A percentile compares a stretch with the other conserved stretches of the same genome.
Evolutionary conservation across 2,797 vertebrate genomes (phyloP).

Genomic region (Catharus ustulatus): DNA sequence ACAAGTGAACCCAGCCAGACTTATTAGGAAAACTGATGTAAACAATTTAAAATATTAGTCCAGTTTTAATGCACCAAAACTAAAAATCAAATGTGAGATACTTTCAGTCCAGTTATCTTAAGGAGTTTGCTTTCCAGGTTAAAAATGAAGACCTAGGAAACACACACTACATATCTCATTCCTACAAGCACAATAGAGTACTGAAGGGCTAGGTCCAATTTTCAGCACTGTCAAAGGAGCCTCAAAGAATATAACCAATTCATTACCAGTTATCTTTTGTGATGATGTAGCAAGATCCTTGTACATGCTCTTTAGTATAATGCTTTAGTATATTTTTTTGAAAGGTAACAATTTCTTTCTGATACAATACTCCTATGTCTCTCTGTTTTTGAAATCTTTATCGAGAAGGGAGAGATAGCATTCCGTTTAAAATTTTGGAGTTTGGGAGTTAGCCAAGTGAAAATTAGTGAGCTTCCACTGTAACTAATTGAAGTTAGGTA

Average conservation of each 20-base stretch:
- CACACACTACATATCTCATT: background rate
- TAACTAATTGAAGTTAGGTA: conserved; percentile 29
- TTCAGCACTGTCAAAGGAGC: background rate
- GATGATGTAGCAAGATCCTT: background rate
- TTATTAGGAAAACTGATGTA: background rate
- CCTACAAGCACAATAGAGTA: background rate
- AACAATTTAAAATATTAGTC: background rate
- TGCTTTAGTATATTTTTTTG: background rate
- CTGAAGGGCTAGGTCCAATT: background rate
- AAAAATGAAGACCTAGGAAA: background rate
- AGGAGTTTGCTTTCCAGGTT: background rate
- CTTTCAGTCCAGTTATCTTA: background rate
- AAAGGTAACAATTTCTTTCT: background rate
- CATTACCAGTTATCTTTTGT: background rate
- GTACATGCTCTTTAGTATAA: background rate
- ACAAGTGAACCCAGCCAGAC: background rate
- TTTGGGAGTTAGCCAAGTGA: conserved; percentile 7
- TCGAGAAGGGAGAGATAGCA: background rate
- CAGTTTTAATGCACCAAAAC: background rate
- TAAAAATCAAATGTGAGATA: background rate
- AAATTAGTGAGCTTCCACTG: conserved; percentile 13
- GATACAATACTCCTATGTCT: background rate
- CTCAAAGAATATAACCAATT: background rate
- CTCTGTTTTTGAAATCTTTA: background rate
- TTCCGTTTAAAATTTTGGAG: background rate